Evolutionary conservation across 2,888 invertebrate genomes (phyloP).

Genomic region (Leptarthrus brevirostris): DNA sequence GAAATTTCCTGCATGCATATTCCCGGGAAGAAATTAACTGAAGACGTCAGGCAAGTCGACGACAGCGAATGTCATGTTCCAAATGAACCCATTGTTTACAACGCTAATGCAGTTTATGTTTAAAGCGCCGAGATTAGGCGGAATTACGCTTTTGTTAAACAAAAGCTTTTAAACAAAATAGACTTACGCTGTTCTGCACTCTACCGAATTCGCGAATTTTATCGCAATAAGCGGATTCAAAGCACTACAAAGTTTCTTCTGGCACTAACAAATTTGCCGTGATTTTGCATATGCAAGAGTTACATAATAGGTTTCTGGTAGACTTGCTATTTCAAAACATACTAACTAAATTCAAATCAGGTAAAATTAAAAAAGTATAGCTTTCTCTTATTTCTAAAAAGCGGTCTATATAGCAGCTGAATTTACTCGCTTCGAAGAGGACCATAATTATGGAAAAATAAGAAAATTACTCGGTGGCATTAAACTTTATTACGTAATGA

Average conservation of each 20-base stretch:
- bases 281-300: too few relatives aligned
- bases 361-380: too few relatives aligned
- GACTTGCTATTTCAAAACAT: too few relatives aligned
- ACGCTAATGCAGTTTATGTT: constrained; percentile 14
- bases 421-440: constrained; percentile 20
- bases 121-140: constrained; percentile 11
- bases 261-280: too few relatives aligned
- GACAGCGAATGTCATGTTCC: constrained; percentile 10
- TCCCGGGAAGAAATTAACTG: constrained; percentile 30
- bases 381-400: too few relatives aligned
- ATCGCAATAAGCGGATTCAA: too few relatives aligned
- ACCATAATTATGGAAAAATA: constrained; percentile 17
- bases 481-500: constrained; percentile 17
- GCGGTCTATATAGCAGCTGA: not conserved
- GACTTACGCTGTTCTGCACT: not conserved
- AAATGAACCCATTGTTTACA: constrained; percentile 27
- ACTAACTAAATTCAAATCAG: too few relatives aligned
- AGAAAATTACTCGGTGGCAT: constrained; percentile 7
- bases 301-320: too few relatives aligned
- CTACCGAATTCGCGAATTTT: too few relatives aligned
- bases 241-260: too few relatives aligned
- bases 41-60: constrained; percentile 8
- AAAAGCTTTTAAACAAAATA: not conserved
- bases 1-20: constrained; percentile 21
- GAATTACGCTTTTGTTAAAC: not conserved